Evolutionary conservation across 1,140 invertebrate species (phyloP).

Genomic region (Platorchestia sp.): DNA sequence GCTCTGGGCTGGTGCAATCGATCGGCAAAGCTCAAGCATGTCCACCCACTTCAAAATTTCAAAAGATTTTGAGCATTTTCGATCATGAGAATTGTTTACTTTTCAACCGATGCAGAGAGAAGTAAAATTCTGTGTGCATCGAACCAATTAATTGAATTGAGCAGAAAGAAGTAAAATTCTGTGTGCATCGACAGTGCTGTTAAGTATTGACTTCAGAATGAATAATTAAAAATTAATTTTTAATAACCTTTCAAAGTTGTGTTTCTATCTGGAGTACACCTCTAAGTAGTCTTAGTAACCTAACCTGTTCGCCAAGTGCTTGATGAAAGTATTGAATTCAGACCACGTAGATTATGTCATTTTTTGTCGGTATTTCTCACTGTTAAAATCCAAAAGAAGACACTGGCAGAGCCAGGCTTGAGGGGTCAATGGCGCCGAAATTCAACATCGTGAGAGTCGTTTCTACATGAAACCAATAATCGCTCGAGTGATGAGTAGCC

Average conservation of each 20-base stretch:
- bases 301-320: not conserved
- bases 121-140: not conserved
- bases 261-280: not conserved
- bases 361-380: not conserved
- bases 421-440: slow-evolving; percentile 8
- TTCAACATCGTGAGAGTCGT: slow-evolving; percentile 49
- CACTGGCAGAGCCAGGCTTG: not conserved
- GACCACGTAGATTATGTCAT: not conserved
- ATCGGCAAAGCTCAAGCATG: not conserved
- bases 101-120: too few relatives aligned
- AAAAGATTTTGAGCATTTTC: not conserved
- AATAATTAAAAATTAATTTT: not conserved
- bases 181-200: not conserved
- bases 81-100: too few relatives aligned
- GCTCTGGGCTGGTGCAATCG: not conserved
- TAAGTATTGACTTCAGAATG: not conserved
- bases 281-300: not conserved
- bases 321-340: not conserved
- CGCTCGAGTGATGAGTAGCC: slow-evolving; percentile 43
- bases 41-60: not conserved
- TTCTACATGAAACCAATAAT: slow-evolving; percentile 42
- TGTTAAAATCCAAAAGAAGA: not conserved
- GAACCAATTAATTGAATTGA: not conserved
- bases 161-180: not conserved
- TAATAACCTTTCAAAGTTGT: not conserved